Conservation (phyloP, 2,113 vertebrate genomes). For the Henicopernis longicauda region DNA sequence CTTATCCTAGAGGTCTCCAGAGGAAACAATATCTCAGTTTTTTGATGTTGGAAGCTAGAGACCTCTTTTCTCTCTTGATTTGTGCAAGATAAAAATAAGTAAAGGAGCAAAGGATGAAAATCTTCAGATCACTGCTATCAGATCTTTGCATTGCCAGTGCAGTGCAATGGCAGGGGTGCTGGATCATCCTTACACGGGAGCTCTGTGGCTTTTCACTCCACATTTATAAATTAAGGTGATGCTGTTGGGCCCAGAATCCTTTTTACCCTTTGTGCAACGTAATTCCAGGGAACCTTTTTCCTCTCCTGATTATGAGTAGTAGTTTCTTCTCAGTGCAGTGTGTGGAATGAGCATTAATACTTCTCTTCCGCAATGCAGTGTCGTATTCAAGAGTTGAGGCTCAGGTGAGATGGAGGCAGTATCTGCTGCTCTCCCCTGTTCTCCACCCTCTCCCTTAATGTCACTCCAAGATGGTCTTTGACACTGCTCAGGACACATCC, state of each 20-base stretch:
- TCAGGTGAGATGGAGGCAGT: neutral
- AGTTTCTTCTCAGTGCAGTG: neutral
- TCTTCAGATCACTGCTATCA: neutral
- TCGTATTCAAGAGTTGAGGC: neutral
- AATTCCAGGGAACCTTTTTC: neutral
- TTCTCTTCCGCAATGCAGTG: neutral
- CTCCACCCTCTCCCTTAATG: neutral
- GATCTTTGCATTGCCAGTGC: neutral
- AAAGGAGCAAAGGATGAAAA: neutral
- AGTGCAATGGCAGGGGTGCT: too few relatives aligned
- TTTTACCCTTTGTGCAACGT: neutral
- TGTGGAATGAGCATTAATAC: neutral
- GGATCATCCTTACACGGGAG: neutral
- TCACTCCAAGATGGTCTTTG: neutral
- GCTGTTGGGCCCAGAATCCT: accelerated
- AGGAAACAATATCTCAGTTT: neutral
- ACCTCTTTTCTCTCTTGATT: neutral
- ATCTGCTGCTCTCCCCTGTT: neutral
- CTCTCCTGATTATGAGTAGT: neutral
- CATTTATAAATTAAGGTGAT: neutral
- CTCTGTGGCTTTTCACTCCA: neutral
- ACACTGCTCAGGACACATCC: neutral
- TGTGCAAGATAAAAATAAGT: neutral
- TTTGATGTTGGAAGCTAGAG: neutral
- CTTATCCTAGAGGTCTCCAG: neutral